Base-by-base conservation (phyloP, 2,888 invertebrate genomes). In the Leptothorax acervorum region DNA sequence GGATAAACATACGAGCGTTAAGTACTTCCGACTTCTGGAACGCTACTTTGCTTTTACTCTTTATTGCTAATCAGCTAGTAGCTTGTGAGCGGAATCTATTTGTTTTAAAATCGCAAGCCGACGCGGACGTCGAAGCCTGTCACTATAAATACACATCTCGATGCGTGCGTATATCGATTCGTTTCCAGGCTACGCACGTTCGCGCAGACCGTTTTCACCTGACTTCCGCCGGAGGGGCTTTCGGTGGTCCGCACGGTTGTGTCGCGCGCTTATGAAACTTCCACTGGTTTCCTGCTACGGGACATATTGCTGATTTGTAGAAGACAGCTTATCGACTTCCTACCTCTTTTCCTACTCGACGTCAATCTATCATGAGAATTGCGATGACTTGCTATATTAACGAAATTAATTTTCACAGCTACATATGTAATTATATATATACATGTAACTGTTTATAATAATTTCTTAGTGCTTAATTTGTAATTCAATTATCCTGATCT, bases 181-280 rank as follows among this genome's bases (percentile, higher is more conserved):
- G 84, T 90, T 89, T 88, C 76, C 91, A 90, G 83, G 88, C 90
- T 85, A 82, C 86, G 87, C 91, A 90, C 90, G 90, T 88, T 88
- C 65, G 83, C 65, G 83, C 88, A 39, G 81, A 86, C 85, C 90
- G 90, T 90, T 90, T 90, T 89, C 90, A 90, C 91, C 71, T 82
- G 86, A 90, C 90, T 90, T 90, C 90, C 90, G 90, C 86, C 85
- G 90, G 81, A 84, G 84, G 85, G 84, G 71, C 70, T 62, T 71
- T 48, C 60, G 62, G 45, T 5, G 48, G 28, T 60, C 60, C 70
- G 28, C 28, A 42, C 68, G 48, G 60, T 28, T 42, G 42, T 45
- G 79, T 63, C 76, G 65, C 28, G 45, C 51, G 78, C 90, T 89
- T 90, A 89, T 85, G 88, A 90, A 89, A 90, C 88, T 85, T 65